Base-by-base conservation (phyloP, 92 coral and sea anemone genomes). In the Blastomussa wellsi region DNA sequence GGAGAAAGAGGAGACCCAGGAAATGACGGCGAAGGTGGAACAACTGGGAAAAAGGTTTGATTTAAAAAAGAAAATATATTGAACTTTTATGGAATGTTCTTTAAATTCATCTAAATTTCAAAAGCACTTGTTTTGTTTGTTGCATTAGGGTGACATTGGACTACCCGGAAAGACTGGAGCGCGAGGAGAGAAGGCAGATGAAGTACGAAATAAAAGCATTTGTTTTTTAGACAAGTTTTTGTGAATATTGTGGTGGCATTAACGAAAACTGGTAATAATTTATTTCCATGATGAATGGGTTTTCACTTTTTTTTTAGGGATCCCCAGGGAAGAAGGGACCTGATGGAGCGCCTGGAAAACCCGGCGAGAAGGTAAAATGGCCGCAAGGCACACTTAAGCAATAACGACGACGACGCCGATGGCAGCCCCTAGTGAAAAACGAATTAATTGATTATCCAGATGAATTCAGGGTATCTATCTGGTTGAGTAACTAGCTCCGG, bases 1-100 rank as follows among this genome's bases (percentile, higher is more conserved):
- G 97, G 97, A 24, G 86, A 81, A 51, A 82, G 89, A 72, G 97
- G 97, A 77, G 94, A 91, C 70, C 75, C 86, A 84, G 97, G 97
- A 37, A 77, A 75, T 87, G 90, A 83, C 47, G 97, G 94, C 29
- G 88, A 91, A 77, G 92, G 86, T 74, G 97, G 94, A 22, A 13
- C 62, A 9, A 8, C 62, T 0, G 87, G 87, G 14, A 59, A 16
- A 57, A 29, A 83, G 87, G 87, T 83, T 52, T 10, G 64, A 60
- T 10, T 36, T n/a, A 15, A 17, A 9, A 24, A 51, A 26, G 1
- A 9, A 14, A 35, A 13, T 36, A 57, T n/a, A 5, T 5, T 35
- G 16, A 14, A 12, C 55, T 79, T 44, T 26, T 41, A 1, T 52
- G 17, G 29, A 26, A 8, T 3, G 1, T 5, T 13, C 6, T 26